phyloP scores from a whole-genome alignment of 2,888 invertebrate species.

The Tromatobia lineatoria region DNA sequence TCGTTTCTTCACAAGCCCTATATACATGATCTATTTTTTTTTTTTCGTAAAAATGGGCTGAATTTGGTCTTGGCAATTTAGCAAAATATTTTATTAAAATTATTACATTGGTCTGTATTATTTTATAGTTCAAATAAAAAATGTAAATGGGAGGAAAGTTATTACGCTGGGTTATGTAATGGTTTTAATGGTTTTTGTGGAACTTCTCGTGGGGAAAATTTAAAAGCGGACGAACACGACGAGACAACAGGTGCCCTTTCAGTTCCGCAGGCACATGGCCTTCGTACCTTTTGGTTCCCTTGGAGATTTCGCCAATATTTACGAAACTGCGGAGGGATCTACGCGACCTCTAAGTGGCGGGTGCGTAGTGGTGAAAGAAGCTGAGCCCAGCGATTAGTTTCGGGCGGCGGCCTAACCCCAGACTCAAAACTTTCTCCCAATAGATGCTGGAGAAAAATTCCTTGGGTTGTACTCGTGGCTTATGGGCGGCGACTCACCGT shows the following conservation, averaged over 20 bases:
- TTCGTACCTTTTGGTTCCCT: constrained; percentile 15
- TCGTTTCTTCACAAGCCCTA: not conserved
- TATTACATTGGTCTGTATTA: not conserved
- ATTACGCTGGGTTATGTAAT: not conserved
- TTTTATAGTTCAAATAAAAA: not conserved
- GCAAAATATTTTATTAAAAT: not conserved
- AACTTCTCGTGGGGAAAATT: constrained; percentile 18
- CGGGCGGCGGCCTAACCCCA: constrained; percentile 37
- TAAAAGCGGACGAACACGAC: not conserved
- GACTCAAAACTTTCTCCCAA: constrained; percentile 51
- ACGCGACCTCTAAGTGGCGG: constrained; percentile 12
- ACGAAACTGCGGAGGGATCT: constrained; percentile 59
- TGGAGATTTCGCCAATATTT: constrained; percentile 68
- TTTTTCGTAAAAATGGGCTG: not conserved
- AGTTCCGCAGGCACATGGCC: not conserved
- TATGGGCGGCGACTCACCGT: constrained; percentile 13
- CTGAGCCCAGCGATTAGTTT: constrained; percentile 61
- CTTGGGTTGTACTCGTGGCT: not conserved
- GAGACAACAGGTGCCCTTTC: constrained; percentile 53
- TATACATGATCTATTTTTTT: too few relatives aligned
- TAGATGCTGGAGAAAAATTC: constrained; percentile 4
- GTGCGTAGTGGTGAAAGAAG: constrained; percentile 32
- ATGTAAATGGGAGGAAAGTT: not conserved
- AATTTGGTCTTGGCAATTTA: not conserved
- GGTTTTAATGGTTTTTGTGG: not conserved